These are phyloP conservation scores for Orientallactaga bullata DNA, from an alignment of 2,113 vertebrate genomes.

Conservation along the genomic window DNA sequence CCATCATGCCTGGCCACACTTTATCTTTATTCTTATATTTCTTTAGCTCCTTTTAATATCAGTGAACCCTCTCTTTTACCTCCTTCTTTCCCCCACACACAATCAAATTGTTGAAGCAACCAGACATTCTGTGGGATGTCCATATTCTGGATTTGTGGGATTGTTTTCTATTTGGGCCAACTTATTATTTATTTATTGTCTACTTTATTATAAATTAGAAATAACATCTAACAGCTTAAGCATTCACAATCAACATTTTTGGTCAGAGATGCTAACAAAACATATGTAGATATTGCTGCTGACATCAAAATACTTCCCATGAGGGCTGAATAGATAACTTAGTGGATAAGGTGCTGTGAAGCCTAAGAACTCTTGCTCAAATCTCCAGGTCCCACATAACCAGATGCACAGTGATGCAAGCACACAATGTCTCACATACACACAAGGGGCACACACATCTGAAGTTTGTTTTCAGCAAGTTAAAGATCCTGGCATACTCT, in stretches of 20 bases:
- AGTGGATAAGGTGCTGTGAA: too few relatives aligned
- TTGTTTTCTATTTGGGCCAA: background rate
- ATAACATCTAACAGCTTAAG: background rate
- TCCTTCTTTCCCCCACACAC: background rate
- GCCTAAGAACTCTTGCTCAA: too few relatives aligned
- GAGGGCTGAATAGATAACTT: too few relatives aligned
- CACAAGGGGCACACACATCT: too few relatives aligned
- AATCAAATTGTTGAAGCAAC: background rate
- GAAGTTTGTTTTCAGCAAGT: too few relatives aligned
- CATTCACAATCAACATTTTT: background rate
- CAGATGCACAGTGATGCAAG: too few relatives aligned
- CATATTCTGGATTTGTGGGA: background rate
- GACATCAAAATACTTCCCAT: background rate
- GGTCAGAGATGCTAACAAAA: background rate
- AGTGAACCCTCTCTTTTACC: background rate
- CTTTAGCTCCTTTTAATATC: background rate
- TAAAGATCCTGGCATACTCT: too few relatives aligned
- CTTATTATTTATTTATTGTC: background rate
- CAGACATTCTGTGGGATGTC: background rate
- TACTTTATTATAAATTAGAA: conserved; percentile 1
- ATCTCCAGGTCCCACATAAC: too few relatives aligned
- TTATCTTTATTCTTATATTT: background rate
- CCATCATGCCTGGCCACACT: too few relatives aligned
- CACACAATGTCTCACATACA: too few relatives aligned
- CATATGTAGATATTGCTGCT: background rate